A percentile compares a stretch with the other conserved stretches of the same genome.
These are phyloP conservation scores for Turdus rufiventris DNA, from an alignment of 2,113 vertebrate genomes.

Conservation along the genomic window DNA sequence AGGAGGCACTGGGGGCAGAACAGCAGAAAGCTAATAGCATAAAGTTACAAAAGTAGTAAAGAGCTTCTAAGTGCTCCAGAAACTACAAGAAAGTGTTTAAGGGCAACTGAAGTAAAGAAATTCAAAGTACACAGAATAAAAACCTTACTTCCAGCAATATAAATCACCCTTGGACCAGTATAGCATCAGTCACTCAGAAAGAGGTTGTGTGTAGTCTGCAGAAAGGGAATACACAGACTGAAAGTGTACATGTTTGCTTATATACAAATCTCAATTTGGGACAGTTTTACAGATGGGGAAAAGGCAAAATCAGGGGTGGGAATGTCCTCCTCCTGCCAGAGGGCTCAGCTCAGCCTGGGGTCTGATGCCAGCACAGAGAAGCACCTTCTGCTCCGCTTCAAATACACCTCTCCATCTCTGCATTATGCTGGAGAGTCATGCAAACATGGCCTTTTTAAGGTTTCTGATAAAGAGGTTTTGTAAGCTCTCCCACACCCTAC, in stretches of 20 bases:
- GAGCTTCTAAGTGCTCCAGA: neutral
- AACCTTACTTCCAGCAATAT: neutral
- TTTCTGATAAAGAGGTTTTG: neutral
- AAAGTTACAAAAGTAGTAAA: neutral
- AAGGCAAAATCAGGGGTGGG: neutral
- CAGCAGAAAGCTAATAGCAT: neutral
- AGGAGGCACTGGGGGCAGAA: neutral
- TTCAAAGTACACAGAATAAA: neutral
- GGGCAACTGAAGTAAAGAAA: neutral
- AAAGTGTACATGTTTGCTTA: neutral
- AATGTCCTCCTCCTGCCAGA: neutral
- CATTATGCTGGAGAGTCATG: neutral
- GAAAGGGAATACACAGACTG: neutral
- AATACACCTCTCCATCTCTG: neutral
- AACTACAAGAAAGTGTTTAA: neutral
- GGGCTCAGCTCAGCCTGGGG: neutral
- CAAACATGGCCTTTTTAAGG: neutral
- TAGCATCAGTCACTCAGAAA: neutral
- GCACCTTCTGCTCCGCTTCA: neutral
- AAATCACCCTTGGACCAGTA: neutral
- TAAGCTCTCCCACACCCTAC: neutral
- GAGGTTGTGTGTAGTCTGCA: neutral
- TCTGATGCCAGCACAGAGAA: neutral
- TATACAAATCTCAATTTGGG: neutral
- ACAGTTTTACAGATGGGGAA: neutral